These are phyloP conservation scores for Chionomys nivalis DNA, from an alignment of 2,113 vertebrate genomes.

Conservation along the genomic window DNA sequence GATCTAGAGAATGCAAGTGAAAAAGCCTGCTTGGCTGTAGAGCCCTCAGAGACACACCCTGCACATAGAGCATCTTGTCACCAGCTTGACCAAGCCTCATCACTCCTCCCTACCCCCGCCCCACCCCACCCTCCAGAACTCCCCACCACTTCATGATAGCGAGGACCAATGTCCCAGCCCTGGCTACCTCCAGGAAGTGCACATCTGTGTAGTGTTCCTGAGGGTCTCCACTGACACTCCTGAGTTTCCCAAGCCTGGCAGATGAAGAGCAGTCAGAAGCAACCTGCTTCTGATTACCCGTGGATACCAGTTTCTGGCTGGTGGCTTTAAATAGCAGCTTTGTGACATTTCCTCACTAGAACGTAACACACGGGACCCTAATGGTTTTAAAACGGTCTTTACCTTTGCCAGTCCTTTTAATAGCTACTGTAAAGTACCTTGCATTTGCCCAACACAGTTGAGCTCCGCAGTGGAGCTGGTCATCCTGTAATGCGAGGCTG, in stretches of 20 bases:
- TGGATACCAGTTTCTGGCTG: not conserved
- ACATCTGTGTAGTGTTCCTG: not conserved
- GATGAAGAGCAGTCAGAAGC: rapidly evolving
- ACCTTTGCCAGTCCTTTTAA: slow-evolving; percentile 54
- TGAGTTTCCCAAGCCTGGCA: not conserved
- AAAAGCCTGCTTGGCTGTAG: slow-evolving; percentile 4
- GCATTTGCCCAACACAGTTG: slow-evolving; percentile 7
- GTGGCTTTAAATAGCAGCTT: slow-evolving; percentile 23
- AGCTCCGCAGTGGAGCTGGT: not conserved
- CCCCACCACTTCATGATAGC: not conserved
- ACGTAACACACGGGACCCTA: rapidly evolving
- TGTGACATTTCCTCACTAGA: slow-evolving; percentile 29
- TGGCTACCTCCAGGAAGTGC: not conserved
- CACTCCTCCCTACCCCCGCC: not conserved
- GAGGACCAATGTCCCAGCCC: not conserved
- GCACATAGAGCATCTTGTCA: not conserved
- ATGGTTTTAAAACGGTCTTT: not conserved
- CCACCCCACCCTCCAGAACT: rapidly evolving
- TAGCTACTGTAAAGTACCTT: slow-evolving; percentile 53
- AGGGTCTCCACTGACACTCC: not conserved
- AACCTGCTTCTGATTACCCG: not conserved
- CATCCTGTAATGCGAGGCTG: slow-evolving; percentile 4
- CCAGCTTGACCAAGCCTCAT: not conserved
- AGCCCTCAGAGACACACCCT: not conserved
- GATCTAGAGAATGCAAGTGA: slow-evolving; percentile 45